A percentile compares a stretch with the other conserved stretches of the same genome.
Evolutionary conservation across 2,888 invertebrate genomes (phyloP).

Genomic region (Stratiomys singularior): DNA sequence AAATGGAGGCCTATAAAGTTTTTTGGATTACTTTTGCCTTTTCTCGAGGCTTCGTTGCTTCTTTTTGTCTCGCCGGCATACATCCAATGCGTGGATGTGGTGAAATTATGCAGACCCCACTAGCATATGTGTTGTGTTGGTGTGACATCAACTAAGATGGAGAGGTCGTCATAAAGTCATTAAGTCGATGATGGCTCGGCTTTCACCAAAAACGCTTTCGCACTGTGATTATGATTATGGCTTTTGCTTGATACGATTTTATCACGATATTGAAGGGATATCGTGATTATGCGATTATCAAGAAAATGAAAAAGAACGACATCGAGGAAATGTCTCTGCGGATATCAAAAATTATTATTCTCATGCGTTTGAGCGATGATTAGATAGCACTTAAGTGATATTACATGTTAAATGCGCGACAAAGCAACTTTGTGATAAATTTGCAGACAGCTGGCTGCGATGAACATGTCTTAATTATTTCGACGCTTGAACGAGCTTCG

Average conservation of each 20-base stretch:
- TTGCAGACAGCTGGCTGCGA: background rate
- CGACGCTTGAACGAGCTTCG: constrained; percentile 7
- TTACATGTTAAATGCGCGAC: constrained; percentile 1
- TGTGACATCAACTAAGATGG: background rate
- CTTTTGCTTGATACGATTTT: constrained; percentile 14
- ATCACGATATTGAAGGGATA: constrained; percentile 27
- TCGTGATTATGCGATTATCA: constrained; percentile 3
- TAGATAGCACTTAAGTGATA: constrained; percentile 33
- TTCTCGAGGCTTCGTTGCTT: background rate
- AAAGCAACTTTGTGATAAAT: constrained; percentile 13
- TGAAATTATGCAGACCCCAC: constrained; percentile 1
- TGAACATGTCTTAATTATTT: background rate
- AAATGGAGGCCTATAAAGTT: constrained; percentile 23
- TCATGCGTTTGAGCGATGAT: background rate
- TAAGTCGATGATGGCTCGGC: constrained; percentile 25
- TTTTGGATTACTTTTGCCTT: background rate
- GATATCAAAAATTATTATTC: constrained; percentile 22
- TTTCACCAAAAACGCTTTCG: constrained; percentile 9
- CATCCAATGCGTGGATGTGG: background rate
- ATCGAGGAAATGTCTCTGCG: background rate
- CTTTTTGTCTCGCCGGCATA: background rate
- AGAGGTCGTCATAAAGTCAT: constrained; percentile 26
- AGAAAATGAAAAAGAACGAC: background rate
- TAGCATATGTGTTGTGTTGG: background rate
- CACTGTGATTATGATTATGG: constrained; percentile 27